Conservation (phyloP, 2,113 vertebrate species). For the Otocyon megalotis region DNA sequence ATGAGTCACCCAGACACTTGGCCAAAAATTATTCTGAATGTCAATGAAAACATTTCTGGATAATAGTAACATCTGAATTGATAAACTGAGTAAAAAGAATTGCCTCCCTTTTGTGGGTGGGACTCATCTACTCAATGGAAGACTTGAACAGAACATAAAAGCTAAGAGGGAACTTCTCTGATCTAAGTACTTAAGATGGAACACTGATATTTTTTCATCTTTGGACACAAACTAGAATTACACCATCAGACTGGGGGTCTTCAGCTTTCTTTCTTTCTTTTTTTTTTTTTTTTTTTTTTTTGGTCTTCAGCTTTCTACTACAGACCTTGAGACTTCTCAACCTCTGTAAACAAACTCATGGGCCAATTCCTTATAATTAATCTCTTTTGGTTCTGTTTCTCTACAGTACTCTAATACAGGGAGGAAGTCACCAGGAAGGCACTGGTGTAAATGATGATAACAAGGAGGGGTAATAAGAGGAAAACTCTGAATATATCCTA, state of each 20-base stretch:
- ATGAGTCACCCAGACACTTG: neutral
- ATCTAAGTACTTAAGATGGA: neutral
- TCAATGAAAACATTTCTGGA: neutral
- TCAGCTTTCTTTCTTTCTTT: neutral
- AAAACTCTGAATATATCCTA: neutral
- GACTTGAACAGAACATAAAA: neutral
- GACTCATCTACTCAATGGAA: neutral
- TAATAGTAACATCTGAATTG: neutral
- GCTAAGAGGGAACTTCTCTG: neutral
- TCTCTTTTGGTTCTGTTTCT: neutral
- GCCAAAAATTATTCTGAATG: neutral
- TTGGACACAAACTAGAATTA: neutral
- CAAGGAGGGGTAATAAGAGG: neutral
- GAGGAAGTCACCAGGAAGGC: neutral
- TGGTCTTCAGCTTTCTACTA: neutral
- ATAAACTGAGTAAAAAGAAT: neutral
- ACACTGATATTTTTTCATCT: neutral
- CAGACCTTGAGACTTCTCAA: neutral
- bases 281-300: too few relatives aligned
- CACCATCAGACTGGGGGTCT: neutral
- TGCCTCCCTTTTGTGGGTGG: neutral
- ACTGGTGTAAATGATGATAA: neutral
- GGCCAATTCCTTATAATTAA: neutral
- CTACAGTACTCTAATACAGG: neutral
- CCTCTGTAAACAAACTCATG: neutral